Conservation (phyloP, 2,113 vertebrate species). For the Equus przewalskii region DNA sequence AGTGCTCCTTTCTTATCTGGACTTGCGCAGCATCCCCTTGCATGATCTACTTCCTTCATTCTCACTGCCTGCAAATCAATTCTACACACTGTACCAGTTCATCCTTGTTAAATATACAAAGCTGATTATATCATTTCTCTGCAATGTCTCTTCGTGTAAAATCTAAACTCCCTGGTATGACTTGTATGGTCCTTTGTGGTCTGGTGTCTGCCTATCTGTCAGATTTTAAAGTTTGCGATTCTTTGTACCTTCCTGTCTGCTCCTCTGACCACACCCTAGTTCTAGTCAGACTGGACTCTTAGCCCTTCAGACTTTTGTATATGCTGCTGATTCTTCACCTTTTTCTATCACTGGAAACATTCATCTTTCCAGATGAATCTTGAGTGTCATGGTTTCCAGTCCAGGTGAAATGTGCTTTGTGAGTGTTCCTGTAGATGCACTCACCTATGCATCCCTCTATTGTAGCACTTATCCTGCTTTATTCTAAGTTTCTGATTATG, state of each 20-base stretch:
- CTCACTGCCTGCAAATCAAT: neutral
- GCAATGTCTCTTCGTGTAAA: neutral
- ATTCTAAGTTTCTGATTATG: neutral
- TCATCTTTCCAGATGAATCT: neutral
- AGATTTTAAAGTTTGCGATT: neutral
- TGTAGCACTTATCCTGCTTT: neutral
- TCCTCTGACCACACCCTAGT: neutral
- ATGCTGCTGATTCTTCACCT: neutral
- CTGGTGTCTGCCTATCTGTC: neutral
- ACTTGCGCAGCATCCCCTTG: neutral
- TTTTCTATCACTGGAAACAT: neutral
- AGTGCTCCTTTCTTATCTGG: neutral
- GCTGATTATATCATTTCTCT: neutral
- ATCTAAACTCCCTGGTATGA: neutral
- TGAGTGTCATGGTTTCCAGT: neutral
- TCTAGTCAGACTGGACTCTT: neutral
- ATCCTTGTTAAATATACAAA: neutral
- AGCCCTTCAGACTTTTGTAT: neutral
- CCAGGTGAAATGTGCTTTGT: neutral
- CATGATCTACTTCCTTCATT: neutral
- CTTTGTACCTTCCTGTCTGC: neutral
- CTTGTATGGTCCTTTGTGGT: neutral
- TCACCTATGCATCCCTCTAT: accelerated
- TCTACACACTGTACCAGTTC: accelerated
- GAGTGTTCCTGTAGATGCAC: neutral